phyloP scores from a whole-genome alignment of 2,797 vertebrate genomes.

The Valencia hispanica region DNA sequence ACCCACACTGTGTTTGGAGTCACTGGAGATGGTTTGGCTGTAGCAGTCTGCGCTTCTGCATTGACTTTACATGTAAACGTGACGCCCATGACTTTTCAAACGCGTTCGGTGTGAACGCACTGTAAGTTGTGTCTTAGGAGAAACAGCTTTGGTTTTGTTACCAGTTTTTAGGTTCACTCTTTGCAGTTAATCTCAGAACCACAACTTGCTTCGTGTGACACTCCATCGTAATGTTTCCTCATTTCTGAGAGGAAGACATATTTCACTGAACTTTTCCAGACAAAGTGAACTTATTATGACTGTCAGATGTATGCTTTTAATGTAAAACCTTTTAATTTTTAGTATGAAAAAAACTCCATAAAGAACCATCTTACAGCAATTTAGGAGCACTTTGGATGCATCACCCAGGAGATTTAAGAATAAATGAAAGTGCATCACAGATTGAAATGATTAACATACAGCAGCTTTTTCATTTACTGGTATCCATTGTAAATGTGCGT shows the following conservation, averaged over 20 bases:
- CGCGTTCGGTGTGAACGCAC: too few relatives aligned
- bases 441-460: not conserved
- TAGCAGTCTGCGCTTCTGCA: too few relatives aligned
- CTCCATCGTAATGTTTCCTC: slow-evolving; percentile 41
- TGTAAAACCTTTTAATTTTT: not conserved
- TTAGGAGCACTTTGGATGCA: not conserved
- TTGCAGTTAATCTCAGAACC: not conserved
- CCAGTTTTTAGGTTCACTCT: not conserved
- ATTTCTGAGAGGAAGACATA: slow-evolving; percentile 37
- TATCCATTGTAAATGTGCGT: not conserved
- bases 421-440: not conserved
- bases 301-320: not conserved
- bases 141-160: not conserved
- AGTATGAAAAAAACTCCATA: not conserved
- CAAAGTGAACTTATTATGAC: not conserved
- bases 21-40: slow-evolving; percentile 32
- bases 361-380: not conserved
- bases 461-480: not conserved
- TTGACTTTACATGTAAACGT: too few relatives aligned
- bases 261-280: slow-evolving; percentile 15
- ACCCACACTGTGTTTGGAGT: slow-evolving; percentile 10
- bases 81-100: too few relatives aligned
- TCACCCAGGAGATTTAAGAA: not conserved
- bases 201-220: not conserved
- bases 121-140: not conserved